phyloP scores from a whole-genome alignment of 2,113 vertebrate species.

The Salvator merianae region DNA sequence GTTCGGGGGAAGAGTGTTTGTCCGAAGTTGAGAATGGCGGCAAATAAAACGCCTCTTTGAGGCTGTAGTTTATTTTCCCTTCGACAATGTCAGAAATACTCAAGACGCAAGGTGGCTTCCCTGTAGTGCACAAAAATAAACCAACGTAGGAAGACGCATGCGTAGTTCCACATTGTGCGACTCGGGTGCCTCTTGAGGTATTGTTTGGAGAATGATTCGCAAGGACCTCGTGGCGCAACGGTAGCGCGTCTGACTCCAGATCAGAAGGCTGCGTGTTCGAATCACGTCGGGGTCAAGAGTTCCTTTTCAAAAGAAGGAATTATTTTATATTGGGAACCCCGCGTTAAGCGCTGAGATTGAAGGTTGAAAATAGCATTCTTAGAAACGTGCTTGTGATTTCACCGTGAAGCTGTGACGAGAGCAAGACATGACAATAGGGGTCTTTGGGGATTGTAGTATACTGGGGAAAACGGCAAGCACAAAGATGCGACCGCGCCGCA shows the following conservation, averaged over 20 bases:
- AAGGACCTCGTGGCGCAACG: constrained; percentile 77
- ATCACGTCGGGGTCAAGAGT: constrained; percentile 73
- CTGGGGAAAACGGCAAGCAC: accelerated
- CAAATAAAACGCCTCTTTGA: neutral
- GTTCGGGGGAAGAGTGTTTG: no score
- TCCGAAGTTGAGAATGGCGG: no score
- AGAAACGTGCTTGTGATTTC: neutral
- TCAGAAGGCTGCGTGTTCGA: constrained; percentile 81
- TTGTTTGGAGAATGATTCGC: accelerated
- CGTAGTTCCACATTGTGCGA: accelerated
- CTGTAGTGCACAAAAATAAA: no score
- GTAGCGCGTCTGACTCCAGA: constrained; percentile 80
- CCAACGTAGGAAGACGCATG: constrained; percentile 28
- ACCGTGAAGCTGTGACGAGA: neutral
- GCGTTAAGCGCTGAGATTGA: accelerated
- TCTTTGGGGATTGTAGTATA: accelerated
- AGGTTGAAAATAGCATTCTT: accelerated
- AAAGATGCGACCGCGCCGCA: no score
- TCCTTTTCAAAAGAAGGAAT: accelerated
- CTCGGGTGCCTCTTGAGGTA: constrained; percentile 3
- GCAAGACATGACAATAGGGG: neutral
- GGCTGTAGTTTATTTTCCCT: no score
- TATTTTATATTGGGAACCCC: neutral
- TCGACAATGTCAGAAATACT: no score
- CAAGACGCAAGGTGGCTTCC: no score